Conservation (phyloP, 2,888 invertebrate genomes). For the Agrotis puta region DNA sequence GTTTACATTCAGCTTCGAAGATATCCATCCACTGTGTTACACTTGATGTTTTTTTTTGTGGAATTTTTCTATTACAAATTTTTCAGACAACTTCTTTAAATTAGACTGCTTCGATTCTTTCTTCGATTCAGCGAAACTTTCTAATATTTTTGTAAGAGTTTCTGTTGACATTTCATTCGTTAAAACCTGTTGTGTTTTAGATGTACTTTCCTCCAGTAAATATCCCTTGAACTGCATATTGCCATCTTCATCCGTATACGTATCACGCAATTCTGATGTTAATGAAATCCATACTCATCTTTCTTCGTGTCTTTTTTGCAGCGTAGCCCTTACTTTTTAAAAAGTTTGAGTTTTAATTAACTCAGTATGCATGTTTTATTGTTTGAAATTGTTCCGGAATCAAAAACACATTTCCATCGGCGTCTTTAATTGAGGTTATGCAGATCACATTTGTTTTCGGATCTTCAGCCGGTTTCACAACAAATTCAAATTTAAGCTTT, state of each 20-base stretch:
- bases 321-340: background rate
- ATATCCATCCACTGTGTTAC: background rate
- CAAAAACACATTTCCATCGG: too few relatives aligned
- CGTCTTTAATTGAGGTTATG: too few relatives aligned
- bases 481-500: too few relatives aligned
- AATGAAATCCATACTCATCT: background rate
- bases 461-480: too few relatives aligned
- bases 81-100: background rate
- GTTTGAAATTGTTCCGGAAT: too few relatives aligned
- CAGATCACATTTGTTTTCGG: too few relatives aligned
- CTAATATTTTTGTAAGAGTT: background rate
- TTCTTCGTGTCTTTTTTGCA: background rate
- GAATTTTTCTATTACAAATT: background rate
- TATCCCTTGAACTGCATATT: too few relatives aligned
- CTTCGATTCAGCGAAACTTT: background rate
- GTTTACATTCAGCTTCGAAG: slow-evolving; percentile 4
- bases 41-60: background rate
- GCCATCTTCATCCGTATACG: too few relatives aligned
- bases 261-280: background rate
- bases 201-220: too few relatives aligned
- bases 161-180: background rate
- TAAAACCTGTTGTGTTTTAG: too few relatives aligned
- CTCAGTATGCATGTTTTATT: background rate
- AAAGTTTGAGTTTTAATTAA: background rate
- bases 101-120: background rate